These are phyloP conservation scores for Paragorgia papillata DNA, from an alignment of 92 coral and sea anemone species.

Conservation along the genomic window DNA sequence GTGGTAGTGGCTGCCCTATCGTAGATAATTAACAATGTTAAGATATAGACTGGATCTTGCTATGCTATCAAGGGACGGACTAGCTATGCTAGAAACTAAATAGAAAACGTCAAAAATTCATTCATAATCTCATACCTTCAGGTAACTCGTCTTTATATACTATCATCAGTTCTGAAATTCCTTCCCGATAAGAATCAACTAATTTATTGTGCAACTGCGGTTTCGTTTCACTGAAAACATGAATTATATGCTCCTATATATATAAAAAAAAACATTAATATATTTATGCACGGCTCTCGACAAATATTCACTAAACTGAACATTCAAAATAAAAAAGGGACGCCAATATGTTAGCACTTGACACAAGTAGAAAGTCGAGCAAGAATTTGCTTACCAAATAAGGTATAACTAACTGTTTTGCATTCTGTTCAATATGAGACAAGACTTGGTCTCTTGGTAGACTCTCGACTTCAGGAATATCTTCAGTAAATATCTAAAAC, in stretches of 20 bases:
- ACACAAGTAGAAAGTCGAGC: too few species aligned
- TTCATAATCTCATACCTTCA: constrained; percentile 62
- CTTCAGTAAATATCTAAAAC: constrained; percentile 90
- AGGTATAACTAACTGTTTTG: constrained; percentile 77
- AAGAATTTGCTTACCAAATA: constrained; percentile 92
- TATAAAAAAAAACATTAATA: too few species aligned
- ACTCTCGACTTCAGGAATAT: constrained; percentile 95
- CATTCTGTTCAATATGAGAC: constrained; percentile 88
- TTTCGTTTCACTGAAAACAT: constrained; percentile 77
- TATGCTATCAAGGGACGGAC: too few species aligned
- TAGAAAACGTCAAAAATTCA: too few species aligned
- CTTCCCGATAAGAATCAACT: constrained; percentile 90
- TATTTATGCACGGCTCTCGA: too few species aligned
- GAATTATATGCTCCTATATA: constrained; percentile 83
- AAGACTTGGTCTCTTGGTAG: constrained; percentile 88
- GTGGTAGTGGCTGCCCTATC: constrained; percentile 79
- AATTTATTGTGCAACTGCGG: constrained; percentile 92
- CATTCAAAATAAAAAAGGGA: too few species aligned
- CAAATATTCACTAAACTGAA: too few species aligned
- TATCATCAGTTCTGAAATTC: constrained; percentile 81
- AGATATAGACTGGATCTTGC: too few species aligned
- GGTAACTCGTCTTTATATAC: constrained; percentile 77
- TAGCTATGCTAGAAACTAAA: too few species aligned
- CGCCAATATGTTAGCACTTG: too few species aligned
- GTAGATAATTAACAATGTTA: too few species aligned